Evolutionary conservation across 92 coral and sea anemone species (phyloP), one percentile per base, ranked within the genome.

Genomic region (Plumapathes pennacea): DNA sequence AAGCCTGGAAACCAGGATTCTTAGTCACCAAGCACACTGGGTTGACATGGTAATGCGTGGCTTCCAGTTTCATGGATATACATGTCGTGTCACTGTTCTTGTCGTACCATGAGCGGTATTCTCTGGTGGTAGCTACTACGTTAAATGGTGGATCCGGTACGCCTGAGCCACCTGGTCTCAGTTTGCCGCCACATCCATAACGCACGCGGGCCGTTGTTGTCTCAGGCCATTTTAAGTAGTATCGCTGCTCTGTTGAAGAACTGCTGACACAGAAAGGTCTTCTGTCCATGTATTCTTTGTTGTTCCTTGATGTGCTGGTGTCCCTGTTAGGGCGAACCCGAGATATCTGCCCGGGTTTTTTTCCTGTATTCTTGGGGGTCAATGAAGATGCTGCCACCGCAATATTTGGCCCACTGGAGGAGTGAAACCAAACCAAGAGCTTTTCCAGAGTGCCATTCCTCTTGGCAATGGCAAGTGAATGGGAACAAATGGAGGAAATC

Each of bases 1-100:
- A 38, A 12, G 77, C 44, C 37, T 29, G 22, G 34, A 69, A 69
- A 11, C 9, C 1, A 5, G 77, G 67, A 56, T 69, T 57, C 50
- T 29, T 30, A 13, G 26, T 42, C 10, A 38, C 26, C 13, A 71
- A 50, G 49, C 69, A 71, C 4, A 57, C 78, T 0, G 71, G 44
- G 32, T 74, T 74, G 4, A 74, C 28, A 26, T 74, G 82, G 24
- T 74, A 74, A 34, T 74, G 54, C 8, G 60, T 74, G 19, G 60
- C 10, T 39, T 74, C 74, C 0, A 60, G 74, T 20, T 36, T 47
- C 1, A 23, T 64, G 33, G 66, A 52, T n/a, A 74, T 59, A 34
- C 58, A 53, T 4, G 20, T 4, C 6, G 4, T 44, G 10, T 55
- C 29, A 3, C 43, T 6, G 44, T 6, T 40, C 55, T 64, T 74